Evolutionary conservation across 2,797 vertebrate genomes (phyloP), one percentile per base, ranked within the genome.

Genomic region (Gila robusta): DNA sequence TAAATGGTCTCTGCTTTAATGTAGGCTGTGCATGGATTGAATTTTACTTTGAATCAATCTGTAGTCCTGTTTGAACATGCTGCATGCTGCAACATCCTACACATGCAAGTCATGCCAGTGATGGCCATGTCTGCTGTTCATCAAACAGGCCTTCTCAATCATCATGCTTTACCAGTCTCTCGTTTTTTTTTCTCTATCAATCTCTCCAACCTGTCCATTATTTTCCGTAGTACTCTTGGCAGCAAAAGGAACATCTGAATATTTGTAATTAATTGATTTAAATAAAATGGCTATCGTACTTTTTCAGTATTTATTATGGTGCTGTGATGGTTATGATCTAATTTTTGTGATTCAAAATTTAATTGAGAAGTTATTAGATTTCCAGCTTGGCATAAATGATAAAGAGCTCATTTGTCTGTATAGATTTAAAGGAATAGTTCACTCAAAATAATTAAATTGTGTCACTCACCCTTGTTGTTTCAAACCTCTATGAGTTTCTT

Each of bases 91-190:
- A 32, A 32, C 28, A 32, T 32, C 39, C 74, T 84, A 79, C 64
- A 70, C 28, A 78, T 82, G 79, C 72, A 83, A 28, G 54, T 76
- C 79, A 85, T 69, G 47, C 74, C 44, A 26, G 82, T 56, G 19
- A 56, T 4, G 23, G 49, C 69, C 89, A 28, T 87, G 35, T 83
- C 82, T 64, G 26, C 35, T 52, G 83, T 35, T 80, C 56, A 64
- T 47, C 62, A 47, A 41, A 32, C 67, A 21, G 35, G 4, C 86
- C 37, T 8, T 41, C 19, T 47, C 5, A 0, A 49, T 32, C 59
- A 9, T 77, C 62, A 26, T 49, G 41, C 37, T 62, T 73, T 73
- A 59, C 21, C 70, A 28, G 21, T 77, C 5, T 28, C 44, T 23
- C 1, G 8, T 35, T 35, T 64, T 28, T 37, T 71, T 72, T 1